Evolutionary conservation across 2,888 invertebrate species (phyloP).

Genomic region (Eupithecia subfuscata): DNA sequence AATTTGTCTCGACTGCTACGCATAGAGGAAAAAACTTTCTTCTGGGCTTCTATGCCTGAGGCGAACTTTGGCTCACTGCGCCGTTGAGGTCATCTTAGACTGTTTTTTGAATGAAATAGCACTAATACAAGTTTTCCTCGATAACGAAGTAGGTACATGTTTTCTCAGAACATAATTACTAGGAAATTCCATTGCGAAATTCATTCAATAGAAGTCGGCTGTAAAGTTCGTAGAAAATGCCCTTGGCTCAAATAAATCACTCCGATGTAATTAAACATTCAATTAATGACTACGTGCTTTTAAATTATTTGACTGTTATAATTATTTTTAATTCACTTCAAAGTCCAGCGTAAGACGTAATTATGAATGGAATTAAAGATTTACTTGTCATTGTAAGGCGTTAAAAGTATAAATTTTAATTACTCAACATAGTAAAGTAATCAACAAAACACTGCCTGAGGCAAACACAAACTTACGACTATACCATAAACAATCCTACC

Average conservation of each 20-base stretch:
- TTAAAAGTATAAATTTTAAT: conserved; percentile 5
- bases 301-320: conserved; percentile 37
- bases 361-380: conserved; percentile 2
- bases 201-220: conserved; percentile 7
- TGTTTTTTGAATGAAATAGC: background rate
- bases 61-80: background rate
- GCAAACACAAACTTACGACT: background rate
- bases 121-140: background rate
- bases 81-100: background rate
- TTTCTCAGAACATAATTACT: background rate
- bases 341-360: conserved; percentile 2
- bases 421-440: background rate
- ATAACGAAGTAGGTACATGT: background rate
- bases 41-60: background rate
- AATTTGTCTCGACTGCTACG: background rate
- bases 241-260: conserved; percentile 48
- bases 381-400: background rate
- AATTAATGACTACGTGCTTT: conserved; percentile 39
- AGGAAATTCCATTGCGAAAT: background rate
- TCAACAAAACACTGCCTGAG: background rate
- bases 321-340: conserved; percentile 37
- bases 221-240: conserved; percentile 27
- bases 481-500: background rate
- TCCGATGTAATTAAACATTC: conserved; percentile 40
- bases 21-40: background rate